A percentile compares a stretch with the other conserved stretches of the same genome.
These are phyloP conservation scores for Aleiodes testaceus DNA, from an alignment of 2,888 invertebrate species.

Conservation along the genomic window DNA sequence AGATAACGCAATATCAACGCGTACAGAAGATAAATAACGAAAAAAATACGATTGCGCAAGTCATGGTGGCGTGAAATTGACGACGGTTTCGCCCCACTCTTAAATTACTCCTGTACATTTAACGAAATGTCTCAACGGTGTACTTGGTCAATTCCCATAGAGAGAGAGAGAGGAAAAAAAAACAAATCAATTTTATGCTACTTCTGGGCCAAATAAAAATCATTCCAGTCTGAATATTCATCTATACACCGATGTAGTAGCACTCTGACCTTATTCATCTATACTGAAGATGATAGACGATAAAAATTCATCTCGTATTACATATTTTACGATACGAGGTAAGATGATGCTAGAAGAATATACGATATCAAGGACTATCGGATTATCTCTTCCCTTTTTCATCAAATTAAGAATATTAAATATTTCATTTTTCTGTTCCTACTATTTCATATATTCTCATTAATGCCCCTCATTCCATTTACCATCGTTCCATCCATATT, in stretches of 20 bases:
- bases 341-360: conserved; percentile 27
- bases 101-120: background rate
- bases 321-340: conserved; percentile 47
- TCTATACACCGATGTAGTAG: background rate
- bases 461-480: conserved; percentile 9
- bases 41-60: too few relatives aligned
- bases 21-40: too few relatives aligned
- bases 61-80: too few relatives aligned
- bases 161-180: background rate
- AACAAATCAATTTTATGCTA: conserved; percentile 4
- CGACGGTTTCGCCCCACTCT: too few relatives aligned
- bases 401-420: too few relatives aligned
- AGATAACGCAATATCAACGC: too few relatives aligned
- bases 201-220: conserved; percentile 8
- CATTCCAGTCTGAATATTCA: conserved; percentile 10
- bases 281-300: conserved; percentile 17
- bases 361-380: conserved; percentile 18
- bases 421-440: background rate
- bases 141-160: background rate
- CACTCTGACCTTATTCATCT: background rate
- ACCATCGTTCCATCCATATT: conserved; percentile 21
- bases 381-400: background rate
- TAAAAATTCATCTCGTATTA: conserved; percentile 45
- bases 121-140: background rate
- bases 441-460: conserved; percentile 12